phyloP scores from a whole-genome alignment of 2,888 invertebrate genomes.

The Mechanitis mazaeus region DNA sequence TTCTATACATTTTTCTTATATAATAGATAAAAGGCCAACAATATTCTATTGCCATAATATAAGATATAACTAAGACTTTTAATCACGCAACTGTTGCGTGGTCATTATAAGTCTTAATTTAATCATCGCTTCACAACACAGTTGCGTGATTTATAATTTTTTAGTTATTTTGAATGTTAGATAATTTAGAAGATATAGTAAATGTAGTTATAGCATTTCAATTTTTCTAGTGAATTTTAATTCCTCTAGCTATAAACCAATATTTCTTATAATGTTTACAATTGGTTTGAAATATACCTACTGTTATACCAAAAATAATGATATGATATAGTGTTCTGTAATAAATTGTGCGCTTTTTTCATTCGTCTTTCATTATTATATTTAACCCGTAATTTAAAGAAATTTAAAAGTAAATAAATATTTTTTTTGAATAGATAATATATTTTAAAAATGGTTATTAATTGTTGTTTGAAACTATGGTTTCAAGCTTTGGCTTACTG shows the following conservation, averaged over 20 bases:
- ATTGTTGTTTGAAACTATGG: too few relatives aligned
- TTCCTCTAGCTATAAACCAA: conserved; percentile 26
- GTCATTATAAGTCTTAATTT: conserved; percentile 5
- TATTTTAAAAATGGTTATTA: too few relatives aligned
- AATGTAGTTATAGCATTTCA: conserved; percentile 31
- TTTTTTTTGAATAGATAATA: too few relatives aligned
- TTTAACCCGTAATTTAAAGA: not conserved
- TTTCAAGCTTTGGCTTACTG: too few relatives aligned
- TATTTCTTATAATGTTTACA: conserved; percentile 33
- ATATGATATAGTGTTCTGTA: conserved; percentile 48
- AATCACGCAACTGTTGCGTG: conserved; percentile 18
- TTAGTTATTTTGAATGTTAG: not conserved
- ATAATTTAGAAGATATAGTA: conserved; percentile 15
- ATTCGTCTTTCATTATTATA: conserved; percentile 22
- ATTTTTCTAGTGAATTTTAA: conserved; percentile 40
- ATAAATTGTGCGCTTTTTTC: conserved; percentile 59
- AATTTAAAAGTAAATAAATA: too few relatives aligned
- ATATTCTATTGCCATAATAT: conserved; percentile 12
- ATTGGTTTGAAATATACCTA: conserved; percentile 37
- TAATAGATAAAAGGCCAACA: conserved; percentile 14
- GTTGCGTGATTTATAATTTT: conserved; percentile 12
- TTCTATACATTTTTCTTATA: not conserved
- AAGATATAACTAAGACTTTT: conserved; percentile 6
- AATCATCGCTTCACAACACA: conserved; percentile 6
- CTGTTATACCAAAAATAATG: conserved; percentile 36